Evolutionary conservation across 2,113 vertebrate genomes (phyloP).

Genomic region (Chelonoidis abingdonii): DNA sequence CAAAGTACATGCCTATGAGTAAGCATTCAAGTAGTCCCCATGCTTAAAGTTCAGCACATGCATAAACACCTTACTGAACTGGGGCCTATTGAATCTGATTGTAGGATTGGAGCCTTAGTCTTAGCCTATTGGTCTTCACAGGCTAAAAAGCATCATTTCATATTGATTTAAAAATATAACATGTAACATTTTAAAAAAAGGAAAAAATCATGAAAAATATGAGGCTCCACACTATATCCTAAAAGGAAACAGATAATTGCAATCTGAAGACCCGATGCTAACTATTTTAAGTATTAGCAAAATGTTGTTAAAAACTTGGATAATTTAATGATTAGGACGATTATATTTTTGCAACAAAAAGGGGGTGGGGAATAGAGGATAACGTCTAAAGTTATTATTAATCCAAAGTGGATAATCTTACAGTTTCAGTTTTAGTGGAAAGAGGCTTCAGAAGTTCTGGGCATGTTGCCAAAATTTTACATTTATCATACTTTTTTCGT

Average conservation of each 20-base stretch:
- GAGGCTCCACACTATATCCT: neutral
- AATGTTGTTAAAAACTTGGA: neutral
- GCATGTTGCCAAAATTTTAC: neutral
- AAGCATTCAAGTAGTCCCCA: neutral
- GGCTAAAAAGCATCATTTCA: neutral
- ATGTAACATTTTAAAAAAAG: neutral
- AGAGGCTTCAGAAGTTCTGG: conserved; percentile 26
- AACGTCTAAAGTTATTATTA: conserved; percentile 26
- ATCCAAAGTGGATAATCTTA: neutral
- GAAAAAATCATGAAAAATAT: neutral
- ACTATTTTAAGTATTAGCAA: neutral
- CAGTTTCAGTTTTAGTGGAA: conserved; percentile 28
- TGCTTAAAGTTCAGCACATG: neutral
- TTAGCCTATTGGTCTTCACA: neutral
- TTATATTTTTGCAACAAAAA: neutral
- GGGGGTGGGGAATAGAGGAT: neutral
- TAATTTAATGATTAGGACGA: neutral
- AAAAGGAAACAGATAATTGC: neutral
- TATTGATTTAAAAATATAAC: neutral
- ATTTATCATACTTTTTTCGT: conserved; percentile 27
- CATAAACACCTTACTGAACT: neutral
- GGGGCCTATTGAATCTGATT: neutral
- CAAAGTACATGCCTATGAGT: neutral
- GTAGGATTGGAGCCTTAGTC: neutral
- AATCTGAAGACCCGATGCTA: neutral